A percentile compares a stretch with the other conserved stretches of the same genome.
Conservation (phyloP, 2,888 invertebrate species). For the Cephus spinipes region DNA sequence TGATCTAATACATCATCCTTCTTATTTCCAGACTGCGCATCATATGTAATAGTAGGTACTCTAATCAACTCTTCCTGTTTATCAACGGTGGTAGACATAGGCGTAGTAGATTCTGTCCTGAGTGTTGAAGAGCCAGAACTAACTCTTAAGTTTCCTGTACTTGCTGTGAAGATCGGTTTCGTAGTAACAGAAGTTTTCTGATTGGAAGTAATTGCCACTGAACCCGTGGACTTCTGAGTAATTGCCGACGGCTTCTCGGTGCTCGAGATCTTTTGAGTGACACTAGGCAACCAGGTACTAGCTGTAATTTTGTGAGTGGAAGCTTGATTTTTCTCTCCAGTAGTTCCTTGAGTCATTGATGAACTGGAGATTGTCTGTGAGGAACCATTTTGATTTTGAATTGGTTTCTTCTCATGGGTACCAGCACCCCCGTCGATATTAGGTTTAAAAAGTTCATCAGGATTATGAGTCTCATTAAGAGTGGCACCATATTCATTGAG, state of each 20-base stretch:
- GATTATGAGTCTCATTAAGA: conserved; percentile 62
- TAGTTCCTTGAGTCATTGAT: background rate
- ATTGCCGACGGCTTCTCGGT: conserved; percentile 16
- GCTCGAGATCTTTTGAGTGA: conserved; percentile 16
- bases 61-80: conserved; percentile 55
- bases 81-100: conserved; percentile 43
- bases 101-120: conserved; percentile 65
- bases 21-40: conserved; percentile 54
- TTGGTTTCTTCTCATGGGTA: conserved; percentile 8
- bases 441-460: conserved; percentile 63
- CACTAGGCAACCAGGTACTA: background rate
- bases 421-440: background rate
- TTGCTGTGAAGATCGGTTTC: background rate
- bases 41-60: conserved; percentile 63
- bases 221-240: conserved; percentile 25
- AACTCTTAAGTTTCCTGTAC: background rate
- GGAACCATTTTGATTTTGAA: background rate
- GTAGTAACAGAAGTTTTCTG: background rate
- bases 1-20: conserved; percentile 57
- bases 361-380: background rate
- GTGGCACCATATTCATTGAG: conserved; percentile 65
- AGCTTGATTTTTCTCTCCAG: conserved; percentile 8
- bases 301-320: conserved; percentile 11
- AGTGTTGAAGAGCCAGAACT: conserved; percentile 46
- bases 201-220: background rate